Percentiles rank a stretch among this genome's conserved stretches.
phyloP scores from a whole-genome alignment of 1,140 invertebrate genomes.

The Scaptomyza graminum region DNA sequence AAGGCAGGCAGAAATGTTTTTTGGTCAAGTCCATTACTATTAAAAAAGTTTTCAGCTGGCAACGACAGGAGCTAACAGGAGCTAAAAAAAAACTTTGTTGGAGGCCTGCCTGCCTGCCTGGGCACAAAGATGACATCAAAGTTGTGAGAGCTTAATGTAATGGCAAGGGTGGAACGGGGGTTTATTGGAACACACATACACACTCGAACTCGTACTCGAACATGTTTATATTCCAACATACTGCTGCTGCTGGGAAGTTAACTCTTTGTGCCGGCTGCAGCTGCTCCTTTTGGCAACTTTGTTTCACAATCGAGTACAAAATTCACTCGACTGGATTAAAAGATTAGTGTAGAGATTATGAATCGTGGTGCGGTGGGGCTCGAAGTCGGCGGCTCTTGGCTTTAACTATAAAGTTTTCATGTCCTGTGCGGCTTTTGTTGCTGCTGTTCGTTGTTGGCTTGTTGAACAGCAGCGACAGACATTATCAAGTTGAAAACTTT shows the following conservation, averaged over 20 bases:
- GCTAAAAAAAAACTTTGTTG: constrained; percentile 67
- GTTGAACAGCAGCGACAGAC: constrained; percentile 2
- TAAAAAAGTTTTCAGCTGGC: constrained; percentile 73
- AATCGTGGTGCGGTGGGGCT: constrained; percentile 45
- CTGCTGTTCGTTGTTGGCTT: constrained; percentile 7
- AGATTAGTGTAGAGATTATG: constrained; percentile 81
- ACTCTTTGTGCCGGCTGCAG: constrained; percentile 37
- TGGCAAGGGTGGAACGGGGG: constrained; percentile 18
- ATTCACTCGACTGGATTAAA: constrained; percentile 83
- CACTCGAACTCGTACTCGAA: background rate
- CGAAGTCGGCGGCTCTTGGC: constrained; percentile 18
- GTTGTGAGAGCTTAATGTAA: constrained; percentile 73
- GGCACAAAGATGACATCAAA: constrained; percentile 80
- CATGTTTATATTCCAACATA: constrained; percentile 24
- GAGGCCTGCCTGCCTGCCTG: constrained; percentile 52
- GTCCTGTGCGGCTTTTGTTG: constrained; percentile 42
- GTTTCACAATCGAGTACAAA: constrained; percentile 80
- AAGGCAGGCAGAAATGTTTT: constrained; percentile 20
- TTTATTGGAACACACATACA: constrained; percentile 29
- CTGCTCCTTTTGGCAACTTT: constrained; percentile 69
- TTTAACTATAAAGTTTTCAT: constrained; percentile 39
- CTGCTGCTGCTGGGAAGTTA: constrained; percentile 51
- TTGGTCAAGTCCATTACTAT: constrained; percentile 73
- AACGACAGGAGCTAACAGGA: constrained; percentile 9
- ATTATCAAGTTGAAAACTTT: constrained; percentile 10